Evolutionary conservation across 2,113 vertebrate species (phyloP), one percentile per base, ranked within the genome.

Genomic region (Lucifuga dentata): DNA sequence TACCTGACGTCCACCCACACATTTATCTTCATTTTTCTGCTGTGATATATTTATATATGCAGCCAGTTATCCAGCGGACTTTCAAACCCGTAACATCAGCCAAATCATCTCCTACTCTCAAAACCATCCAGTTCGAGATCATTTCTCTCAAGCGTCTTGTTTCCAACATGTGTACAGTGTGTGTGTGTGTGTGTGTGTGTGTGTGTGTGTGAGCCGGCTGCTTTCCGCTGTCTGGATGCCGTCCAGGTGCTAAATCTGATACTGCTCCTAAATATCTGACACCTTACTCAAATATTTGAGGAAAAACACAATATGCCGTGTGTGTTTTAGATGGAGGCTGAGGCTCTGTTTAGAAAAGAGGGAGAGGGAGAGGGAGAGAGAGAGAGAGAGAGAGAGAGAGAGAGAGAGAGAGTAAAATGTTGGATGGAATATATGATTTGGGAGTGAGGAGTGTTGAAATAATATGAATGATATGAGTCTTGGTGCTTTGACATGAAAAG

Each of bases 271-370:
- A 71, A 66, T 79, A 67, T 88, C 81, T 76, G 84, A 88, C 88
- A 87, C 88, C 80, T 81, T 81, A 11, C 67, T 85, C 83, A 90
- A 88, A 91, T 86, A 86, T 88, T 87, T 85, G 77, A 84, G 76
- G 39, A 32, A 41, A 68, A 81, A 78, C 81, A 83, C 76, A 81
- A 81, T 68, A 56, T 65, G 40, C 60, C 7, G 0, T 81, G 84
- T 83, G 78, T 83, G 70, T 65, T 65, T 68, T 23, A 57, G 61
- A 58, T 17, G 36, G 20, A 46, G 49, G n/a, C 57, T 3, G 50
- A 66, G 70, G 13, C 26, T 49, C 39, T 11, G 67, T 73, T 78
- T 75, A 35, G 58, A 75, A 41, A 16, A 13, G 29, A 71, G 55
- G 62, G 50, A 46, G 74, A 60, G 43, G 50, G 62, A 33, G 40